A percentile compares a stretch with the other conserved stretches of the same genome.
phyloP scores from a whole-genome alignment of 1,140 invertebrate genomes.

The Danaus plexippus region DNA sequence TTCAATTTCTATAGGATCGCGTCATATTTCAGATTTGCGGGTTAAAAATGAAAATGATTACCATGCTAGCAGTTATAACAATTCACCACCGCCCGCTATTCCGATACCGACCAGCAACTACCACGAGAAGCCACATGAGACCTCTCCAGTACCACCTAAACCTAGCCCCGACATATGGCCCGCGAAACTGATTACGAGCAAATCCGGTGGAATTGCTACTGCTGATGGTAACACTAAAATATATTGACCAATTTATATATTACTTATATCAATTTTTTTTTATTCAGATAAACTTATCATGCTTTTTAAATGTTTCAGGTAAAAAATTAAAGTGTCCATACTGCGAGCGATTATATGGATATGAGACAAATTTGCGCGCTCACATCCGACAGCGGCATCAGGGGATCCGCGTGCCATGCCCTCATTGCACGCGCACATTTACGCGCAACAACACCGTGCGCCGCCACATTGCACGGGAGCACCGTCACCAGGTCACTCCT shows the following conservation, averaged over 20 bases:
- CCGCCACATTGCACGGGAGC: constrained; percentile 88
- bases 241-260: constrained; percentile 1
- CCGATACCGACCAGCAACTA: constrained; percentile 68
- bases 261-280: constrained; percentile 1
- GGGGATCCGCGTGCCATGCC: constrained; percentile 89
- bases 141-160: constrained; percentile 63
- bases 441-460: constrained; percentile 92
- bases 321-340: constrained; percentile 93
- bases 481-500: constrained; percentile 82
- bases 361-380: constrained; percentile 91
- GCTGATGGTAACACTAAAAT: constrained; percentile 56
- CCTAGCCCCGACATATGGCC: constrained; percentile 65
- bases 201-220: constrained; percentile 70
- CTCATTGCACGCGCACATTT: constrained; percentile 90
- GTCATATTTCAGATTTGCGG: constrained; percentile 67
- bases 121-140: constrained; percentile 67
- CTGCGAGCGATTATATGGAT: constrained; percentile 92
- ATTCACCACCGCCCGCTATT: constrained; percentile 66
- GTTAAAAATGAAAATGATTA: constrained; percentile 74
- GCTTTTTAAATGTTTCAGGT: constrained; percentile 72
- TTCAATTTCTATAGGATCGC: too few relatives aligned
- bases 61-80: constrained; percentile 63
- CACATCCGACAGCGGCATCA: constrained; percentile 92
- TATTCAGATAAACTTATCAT: background rate
- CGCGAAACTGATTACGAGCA: constrained; percentile 65